Evolutionary conservation across 2,888 invertebrate species (phyloP).

Genomic region (Heliconius hortense): DNA sequence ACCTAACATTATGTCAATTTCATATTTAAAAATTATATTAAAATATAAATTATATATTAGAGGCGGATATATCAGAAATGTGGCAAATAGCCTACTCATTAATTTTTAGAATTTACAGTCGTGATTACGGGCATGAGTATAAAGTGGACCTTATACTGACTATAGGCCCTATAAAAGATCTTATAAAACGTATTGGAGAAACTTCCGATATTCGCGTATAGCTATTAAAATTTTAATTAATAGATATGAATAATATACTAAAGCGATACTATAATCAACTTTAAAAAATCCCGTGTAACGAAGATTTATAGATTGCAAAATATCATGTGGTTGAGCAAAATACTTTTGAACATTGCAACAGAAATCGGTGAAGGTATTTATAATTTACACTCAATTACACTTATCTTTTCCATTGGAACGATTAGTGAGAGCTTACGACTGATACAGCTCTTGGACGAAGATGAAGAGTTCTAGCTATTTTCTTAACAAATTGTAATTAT

Average conservation of each 20-base stretch:
- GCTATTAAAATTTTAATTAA: background rate
- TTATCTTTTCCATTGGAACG: conserved; percentile 68
- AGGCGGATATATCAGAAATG: conserved; percentile 57
- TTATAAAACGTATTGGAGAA: conserved; percentile 58
- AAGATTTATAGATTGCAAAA: background rate
- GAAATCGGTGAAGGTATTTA: conserved; percentile 64
- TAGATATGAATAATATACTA: conserved; percentile 1
- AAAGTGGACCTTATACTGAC: conserved; percentile 71
- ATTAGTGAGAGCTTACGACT: conserved; percentile 65
- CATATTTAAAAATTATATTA: conserved; percentile 3
- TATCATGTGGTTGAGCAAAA: conserved; percentile 71
- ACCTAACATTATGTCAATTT: conserved; percentile 2
- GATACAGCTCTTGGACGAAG: conserved; percentile 69
- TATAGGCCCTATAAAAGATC: conserved; percentile 64
- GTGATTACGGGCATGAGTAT: conserved; percentile 68
- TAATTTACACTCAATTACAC: conserved; percentile 64
- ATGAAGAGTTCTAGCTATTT: conserved; percentile 52
- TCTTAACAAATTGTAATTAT: background rate
- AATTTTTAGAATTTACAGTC: conserved; percentile 66
- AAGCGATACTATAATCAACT: background rate
- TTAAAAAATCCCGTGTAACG: background rate
- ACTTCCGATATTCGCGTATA: conserved; percentile 32
- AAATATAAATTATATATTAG: conserved; percentile 9
- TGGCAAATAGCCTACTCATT: conserved; percentile 77
- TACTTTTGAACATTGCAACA: conserved; percentile 64